Evolutionary conservation across 2,888 invertebrate species (phyloP).

Genomic region (Synanthedon andrenaeformis): DNA sequence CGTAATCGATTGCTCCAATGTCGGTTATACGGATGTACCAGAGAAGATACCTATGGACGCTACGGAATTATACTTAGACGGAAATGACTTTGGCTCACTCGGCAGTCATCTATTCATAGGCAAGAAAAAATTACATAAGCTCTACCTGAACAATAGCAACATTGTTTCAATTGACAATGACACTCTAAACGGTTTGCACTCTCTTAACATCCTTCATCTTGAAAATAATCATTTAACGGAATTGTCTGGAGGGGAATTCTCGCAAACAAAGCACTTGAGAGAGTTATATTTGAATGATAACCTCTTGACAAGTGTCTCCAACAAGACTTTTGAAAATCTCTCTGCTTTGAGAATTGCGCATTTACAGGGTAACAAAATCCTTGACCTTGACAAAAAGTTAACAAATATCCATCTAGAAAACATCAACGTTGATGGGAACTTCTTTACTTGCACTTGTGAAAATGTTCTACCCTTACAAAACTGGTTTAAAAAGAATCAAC

Average conservation of each 20-base stretch:
- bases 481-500: constrained; percentile 75
- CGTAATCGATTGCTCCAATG: constrained; percentile 84
- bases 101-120: constrained; percentile 87
- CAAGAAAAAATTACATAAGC: constrained; percentile 81
- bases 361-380: constrained; percentile 81
- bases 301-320: constrained; percentile 76
- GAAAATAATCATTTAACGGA: constrained; percentile 80
- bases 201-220: constrained; percentile 79
- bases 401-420: constrained; percentile 72
- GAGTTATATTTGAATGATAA: constrained; percentile 87
- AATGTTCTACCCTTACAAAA: constrained; percentile 75
- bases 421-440: constrained; percentile 78
- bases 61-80: constrained; percentile 87
- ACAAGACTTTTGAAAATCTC: constrained; percentile 80
- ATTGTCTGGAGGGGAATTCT: constrained; percentile 82
- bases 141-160: constrained; percentile 82
- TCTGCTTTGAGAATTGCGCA: constrained; percentile 77
- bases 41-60: constrained; percentile 89
- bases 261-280: constrained; percentile 79
- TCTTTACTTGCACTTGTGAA: constrained; percentile 83
- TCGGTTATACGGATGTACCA: constrained; percentile 78
- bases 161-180: constrained; percentile 80
- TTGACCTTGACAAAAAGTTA: constrained; percentile 76
- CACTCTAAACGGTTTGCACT: constrained; percentile 82
- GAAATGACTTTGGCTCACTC: constrained; percentile 80